Base-by-base conservation (phyloP, 2,113 vertebrate species). In the Seriola quinqueradiata region DNA sequence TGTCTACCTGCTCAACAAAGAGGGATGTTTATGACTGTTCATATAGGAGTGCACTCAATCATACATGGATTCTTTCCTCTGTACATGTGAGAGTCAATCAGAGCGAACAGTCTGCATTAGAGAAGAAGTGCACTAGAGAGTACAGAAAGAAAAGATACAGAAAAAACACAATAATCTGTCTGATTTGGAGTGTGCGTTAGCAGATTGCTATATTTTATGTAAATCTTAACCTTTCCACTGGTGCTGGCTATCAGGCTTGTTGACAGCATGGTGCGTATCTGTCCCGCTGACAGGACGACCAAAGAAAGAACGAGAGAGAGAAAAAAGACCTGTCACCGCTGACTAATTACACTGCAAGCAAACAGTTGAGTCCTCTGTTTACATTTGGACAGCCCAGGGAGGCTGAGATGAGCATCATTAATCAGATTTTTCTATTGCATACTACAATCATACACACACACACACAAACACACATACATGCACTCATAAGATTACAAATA, bases 351-450 rank as follows among this genome's bases (percentile, higher is more conserved):
- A 83, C 88, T 75, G 84, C 89, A 70, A 91, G 86, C 85, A 82
- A 92, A 90, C 91, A 87, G 92, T 91, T 89, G 91, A 92, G 89
- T 89, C 87, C 55, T 89, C 90, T 93, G 91, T 94, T 93, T 94
- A 93, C 90, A 92, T 90, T 90, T 87, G 87, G 88, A 91, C 88
- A 90, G 90, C 91, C 84, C 77, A 87, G 75, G 75, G 89, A 90
- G 84, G 83, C 82, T 4, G 57, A 85, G 88, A 91, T 90, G 88
- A 91, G 90, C 87, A 79, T 88, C 93, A 93, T 93, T 91, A 92
- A 94, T 94, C 93, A 87, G 86, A 90, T 88, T 81, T 84, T 84
- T 84, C 75, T 77, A 59, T 84, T 84, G 83, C 78, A 61, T 85
- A 23, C 67, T 57, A 81, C 58, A 48, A 70, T 87, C 87, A 84